Percentiles rank a stretch among this genome's conserved stretches.
Evolutionary conservation across 2,797 vertebrate species (phyloP).

Genomic region (Pitangus sulphuratus): DNA sequence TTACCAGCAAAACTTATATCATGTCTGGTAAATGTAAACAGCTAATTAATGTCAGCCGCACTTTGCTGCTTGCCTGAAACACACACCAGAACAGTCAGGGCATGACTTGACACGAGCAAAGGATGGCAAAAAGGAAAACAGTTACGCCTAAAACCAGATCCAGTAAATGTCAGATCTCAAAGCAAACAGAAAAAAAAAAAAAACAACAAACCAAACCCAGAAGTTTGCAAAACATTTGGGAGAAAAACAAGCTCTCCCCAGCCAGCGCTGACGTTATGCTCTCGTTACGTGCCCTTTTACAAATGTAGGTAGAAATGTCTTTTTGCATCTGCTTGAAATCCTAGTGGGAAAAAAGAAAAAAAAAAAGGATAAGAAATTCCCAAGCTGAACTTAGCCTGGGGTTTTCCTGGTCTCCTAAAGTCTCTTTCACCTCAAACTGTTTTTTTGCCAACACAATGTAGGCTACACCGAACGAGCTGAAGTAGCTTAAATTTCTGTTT

Average conservation of each 20-base stretch:
- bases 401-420: background rate
- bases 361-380: background rate
- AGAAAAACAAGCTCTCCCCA: background rate
- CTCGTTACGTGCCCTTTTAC: background rate
- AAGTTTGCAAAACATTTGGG: background rate
- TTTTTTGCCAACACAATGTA: background rate
- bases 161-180: background rate
- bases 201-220: background rate
- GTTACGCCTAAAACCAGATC: background rate
- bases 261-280: background rate
- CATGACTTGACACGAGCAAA: background rate
- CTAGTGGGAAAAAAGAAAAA: background rate
- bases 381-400: background rate
- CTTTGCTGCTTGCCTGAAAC: background rate
- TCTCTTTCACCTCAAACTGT: background rate
- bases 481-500: background rate
- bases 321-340: background rate
- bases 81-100: constrained; percentile 7
- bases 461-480: background rate
- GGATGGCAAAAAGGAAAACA: background rate
- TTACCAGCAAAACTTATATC: background rate
- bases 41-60: constrained; percentile 21
- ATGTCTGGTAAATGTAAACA: background rate
- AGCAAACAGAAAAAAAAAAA: background rate
- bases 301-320: background rate